phyloP scores from a whole-genome alignment of 2,113 vertebrate genomes.

The Sialia sialis region DNA sequence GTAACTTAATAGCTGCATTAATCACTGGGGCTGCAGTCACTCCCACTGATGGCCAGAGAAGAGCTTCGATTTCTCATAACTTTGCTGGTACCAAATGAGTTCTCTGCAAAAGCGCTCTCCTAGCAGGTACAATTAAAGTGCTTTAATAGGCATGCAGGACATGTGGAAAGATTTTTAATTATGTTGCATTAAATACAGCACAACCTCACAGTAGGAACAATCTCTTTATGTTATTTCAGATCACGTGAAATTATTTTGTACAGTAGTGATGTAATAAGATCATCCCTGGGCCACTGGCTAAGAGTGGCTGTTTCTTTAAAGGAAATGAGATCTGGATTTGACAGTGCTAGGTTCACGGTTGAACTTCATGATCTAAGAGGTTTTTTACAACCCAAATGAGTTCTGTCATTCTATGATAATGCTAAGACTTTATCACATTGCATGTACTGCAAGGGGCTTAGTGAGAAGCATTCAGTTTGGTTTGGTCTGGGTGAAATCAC shows the following conservation, averaged over 20 bases:
- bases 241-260: not conserved
- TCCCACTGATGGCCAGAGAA: not conserved
- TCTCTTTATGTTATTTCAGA: not conserved
- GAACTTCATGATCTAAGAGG: not conserved
- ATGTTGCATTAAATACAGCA: not conserved
- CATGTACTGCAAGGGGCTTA: not conserved
- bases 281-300: not conserved
- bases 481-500: not conserved
- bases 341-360: not conserved
- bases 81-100: not conserved
- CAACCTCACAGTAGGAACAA: not conserved
- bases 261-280: not conserved
- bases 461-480: not conserved
- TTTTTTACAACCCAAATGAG: not conserved
- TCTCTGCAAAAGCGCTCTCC: not conserved
- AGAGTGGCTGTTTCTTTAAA: not conserved
- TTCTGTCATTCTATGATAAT: not conserved
- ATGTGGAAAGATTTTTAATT: not conserved
- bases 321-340: not conserved
- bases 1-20: not conserved
- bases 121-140: not conserved
- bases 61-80: not conserved
- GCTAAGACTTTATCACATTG: not conserved
- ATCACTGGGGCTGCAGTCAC: not conserved
- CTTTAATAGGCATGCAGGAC: not conserved